These are phyloP conservation scores for Callopanchax toddi DNA, from an alignment of 2,113 vertebrate genomes.

Conservation along the genomic window DNA sequence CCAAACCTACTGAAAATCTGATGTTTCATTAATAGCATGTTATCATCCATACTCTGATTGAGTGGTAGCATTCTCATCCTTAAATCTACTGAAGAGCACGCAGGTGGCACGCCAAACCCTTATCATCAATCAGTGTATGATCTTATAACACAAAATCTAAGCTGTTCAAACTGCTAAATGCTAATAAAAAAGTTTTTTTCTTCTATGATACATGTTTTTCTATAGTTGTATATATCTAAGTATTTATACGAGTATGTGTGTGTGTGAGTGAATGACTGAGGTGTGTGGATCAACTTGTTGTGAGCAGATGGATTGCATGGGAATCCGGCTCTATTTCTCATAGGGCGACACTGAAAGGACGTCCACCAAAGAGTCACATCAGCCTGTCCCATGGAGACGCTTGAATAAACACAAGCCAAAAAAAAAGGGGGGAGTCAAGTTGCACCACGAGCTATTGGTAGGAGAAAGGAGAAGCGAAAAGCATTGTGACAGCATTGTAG, in stretches of 20 bases:
- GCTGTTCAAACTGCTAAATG: no score
- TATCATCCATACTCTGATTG: no score
- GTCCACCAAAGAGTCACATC: conserved; percentile 71
- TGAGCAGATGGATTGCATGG: conserved; percentile 73
- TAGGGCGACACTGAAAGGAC: conserved; percentile 69
- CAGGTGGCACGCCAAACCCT: no score
- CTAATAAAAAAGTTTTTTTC: no score
- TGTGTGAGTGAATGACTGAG: conserved; percentile 13
- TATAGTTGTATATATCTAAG: no score
- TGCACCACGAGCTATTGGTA: conserved; percentile 67
- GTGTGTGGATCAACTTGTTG: conserved; percentile 44
- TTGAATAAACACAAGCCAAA: conserved; percentile 80
- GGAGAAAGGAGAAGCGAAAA: conserved; percentile 75
- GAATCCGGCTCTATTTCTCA: conserved; percentile 66
- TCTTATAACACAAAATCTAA: no score
- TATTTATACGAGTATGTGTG: no score
- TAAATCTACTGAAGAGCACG: no score
- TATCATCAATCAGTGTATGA: no score
- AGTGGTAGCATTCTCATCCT: no score
- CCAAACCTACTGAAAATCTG: no score
- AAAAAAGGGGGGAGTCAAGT: conserved; percentile 75
- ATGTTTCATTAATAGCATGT: no score
- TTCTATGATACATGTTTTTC: not conserved
- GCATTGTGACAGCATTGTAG: conserved; percentile 78
- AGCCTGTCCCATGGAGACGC: conserved; percentile 74